Percentiles rank a stretch among this genome's conserved stretches.
Evolutionary conservation across 2,113 vertebrate species (phyloP).

Genomic region (Macheiramphus alcinus): DNA sequence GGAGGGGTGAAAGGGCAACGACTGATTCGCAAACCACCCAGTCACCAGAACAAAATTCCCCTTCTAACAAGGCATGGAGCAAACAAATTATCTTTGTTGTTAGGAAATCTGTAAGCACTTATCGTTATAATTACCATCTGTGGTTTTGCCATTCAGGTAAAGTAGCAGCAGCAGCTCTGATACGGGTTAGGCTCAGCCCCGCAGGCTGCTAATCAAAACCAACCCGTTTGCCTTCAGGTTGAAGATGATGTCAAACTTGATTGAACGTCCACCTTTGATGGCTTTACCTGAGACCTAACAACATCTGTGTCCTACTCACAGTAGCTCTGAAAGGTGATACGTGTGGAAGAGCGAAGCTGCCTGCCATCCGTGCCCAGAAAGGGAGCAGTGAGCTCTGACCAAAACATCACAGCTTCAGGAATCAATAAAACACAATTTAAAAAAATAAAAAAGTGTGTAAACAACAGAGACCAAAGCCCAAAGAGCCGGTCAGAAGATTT

Average conservation of each 20-base stretch:
- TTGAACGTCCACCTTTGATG: constrained; percentile 56
- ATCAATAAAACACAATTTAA: constrained; percentile 44
- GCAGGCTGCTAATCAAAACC: constrained; percentile 75
- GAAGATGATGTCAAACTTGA: constrained; percentile 70
- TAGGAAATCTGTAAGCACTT: constrained; percentile 81
- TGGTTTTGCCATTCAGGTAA: constrained; percentile 72
- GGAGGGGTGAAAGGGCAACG: constrained; percentile 67
- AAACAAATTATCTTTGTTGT: constrained; percentile 82
- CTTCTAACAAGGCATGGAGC: constrained; percentile 77
- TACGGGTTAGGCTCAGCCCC: constrained; percentile 42
- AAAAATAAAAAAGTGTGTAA: not conserved
- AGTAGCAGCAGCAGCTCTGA: constrained; percentile 54
- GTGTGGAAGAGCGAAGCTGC: not conserved
- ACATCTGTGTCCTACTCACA: constrained; percentile 61
- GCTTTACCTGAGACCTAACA: constrained; percentile 57
- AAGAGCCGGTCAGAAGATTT: constrained; percentile 61
- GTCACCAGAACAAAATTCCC: constrained; percentile 66
- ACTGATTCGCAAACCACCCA: constrained; percentile 70
- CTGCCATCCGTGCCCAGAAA: not conserved
- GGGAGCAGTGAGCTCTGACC: not conserved
- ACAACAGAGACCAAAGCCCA: constrained; percentile 49
- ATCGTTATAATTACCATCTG: constrained; percentile 78
- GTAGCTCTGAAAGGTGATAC: constrained; percentile 68
- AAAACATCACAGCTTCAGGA: constrained; percentile 27
- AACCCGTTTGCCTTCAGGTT: constrained; percentile 59